Evolutionary conservation across 2,113 vertebrate species (phyloP).

Genomic region (Seriola dumerili): DNA sequence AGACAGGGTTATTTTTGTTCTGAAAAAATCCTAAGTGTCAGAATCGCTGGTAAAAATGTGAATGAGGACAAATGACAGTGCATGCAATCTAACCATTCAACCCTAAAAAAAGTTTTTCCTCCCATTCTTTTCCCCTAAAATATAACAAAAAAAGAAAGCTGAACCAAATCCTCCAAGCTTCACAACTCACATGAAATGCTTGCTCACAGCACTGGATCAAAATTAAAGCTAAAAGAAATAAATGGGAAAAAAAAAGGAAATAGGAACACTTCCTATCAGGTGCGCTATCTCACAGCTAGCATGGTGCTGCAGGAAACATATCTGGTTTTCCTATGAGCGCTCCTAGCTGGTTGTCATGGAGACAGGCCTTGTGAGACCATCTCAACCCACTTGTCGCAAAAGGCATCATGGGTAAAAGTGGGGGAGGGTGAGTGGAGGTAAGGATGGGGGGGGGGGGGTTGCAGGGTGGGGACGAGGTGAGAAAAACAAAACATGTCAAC

Average conservation of each 20-base stretch:
- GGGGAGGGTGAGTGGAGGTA: neutral
- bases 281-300: constrained; percentile 39
- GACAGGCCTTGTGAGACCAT: constrained; percentile 74
- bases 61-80: constrained; percentile 25
- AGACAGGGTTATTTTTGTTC: constrained; percentile 41
- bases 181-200: neutral
- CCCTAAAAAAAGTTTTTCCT: constrained; percentile 16
- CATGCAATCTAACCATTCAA: constrained; percentile 11
- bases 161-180: neutral
- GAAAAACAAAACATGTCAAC: constrained; percentile 79
- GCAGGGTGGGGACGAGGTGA: constrained; percentile 29
- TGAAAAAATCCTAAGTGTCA: constrained; percentile 16
- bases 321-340: constrained; percentile 56
- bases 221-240: constrained; percentile 8
- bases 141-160: neutral
- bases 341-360: constrained; percentile 74
- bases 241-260: constrained; percentile 6
- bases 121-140: neutral
- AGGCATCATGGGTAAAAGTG: constrained; percentile 68
- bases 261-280: constrained; percentile 39
- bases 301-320: constrained; percentile 60
- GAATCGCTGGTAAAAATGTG: constrained; percentile 15
- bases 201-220: neutral
- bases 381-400: constrained; percentile 71
- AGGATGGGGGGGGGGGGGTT: neutral